Evolutionary conservation across 2,888 invertebrate genomes (phyloP), one percentile per base, ranked within the genome.

Genomic region (Melolontha melolontha): DNA sequence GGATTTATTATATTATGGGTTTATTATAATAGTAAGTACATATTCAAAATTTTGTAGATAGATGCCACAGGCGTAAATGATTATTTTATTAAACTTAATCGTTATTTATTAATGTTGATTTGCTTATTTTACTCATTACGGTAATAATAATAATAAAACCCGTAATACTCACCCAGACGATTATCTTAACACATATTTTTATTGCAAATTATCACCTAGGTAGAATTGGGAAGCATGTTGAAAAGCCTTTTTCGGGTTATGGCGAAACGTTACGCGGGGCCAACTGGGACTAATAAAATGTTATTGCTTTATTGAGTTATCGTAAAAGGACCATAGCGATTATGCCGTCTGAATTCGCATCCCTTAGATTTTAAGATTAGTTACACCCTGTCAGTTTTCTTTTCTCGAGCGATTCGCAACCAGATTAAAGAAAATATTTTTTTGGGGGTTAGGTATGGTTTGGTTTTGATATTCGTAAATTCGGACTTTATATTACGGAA

Each of bases 241-340:
- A 44, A 44, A 57, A 44, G 57, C 42, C 29, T 57, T 44, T 34
- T 27, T n/a, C 42, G 67, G 71, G 69, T 69, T 57, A 57, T 57
- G 57, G 57, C 57, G 27, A 57, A 44, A 29, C 57, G 73, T 74
- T 73, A 70, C 73, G 73, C 72, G 71, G 62, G 68, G 72, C 71
- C 75, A 68, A 70, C 68, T 66, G 76, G 75, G 76, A 75, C 72
- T 71, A 72, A 72, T 76, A 76, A 76, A 76, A 76, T 75, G 73
- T 75, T 75, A 75, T 75, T 73, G 75, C 75, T 75, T 75, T 75
- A 76, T 76, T 75, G 75, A 75, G 75, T 71, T 73, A 71, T 72
- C 72, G 65, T 67, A 67, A 68, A 52, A 54, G 62, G 65, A 59
- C 69, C 65, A 51, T 67, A 69, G 65, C 63, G 64, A 57, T 57